Evolutionary conservation across 2,888 invertebrate genomes (phyloP), one percentile per base, ranked within the genome.

Genomic region (Tenthredo distinguenda): DNA sequence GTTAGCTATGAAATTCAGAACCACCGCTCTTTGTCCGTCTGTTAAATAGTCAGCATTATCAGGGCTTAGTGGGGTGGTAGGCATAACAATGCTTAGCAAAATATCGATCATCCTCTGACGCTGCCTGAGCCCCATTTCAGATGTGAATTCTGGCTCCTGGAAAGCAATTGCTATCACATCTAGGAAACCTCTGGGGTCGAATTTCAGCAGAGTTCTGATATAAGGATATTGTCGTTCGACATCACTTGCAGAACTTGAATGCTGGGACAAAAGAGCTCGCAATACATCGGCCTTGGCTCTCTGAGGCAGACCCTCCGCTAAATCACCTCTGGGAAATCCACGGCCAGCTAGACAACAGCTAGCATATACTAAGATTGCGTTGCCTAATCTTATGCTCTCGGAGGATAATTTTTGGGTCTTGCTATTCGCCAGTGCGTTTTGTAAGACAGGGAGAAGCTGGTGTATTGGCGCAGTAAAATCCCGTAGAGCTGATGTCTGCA

Each of bases 311-410:
- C 95, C 95, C 12, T 94, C 94, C 0, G 96, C 95, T 88, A 98
- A 96, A 89, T 96, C 95, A 0, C 98, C 98, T 65, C 94, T 94
- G 0, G 98, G 98, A 94, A 97, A 98, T 0, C 97, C 97, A 85
- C 97, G 94, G 0, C 98, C 98, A n/a, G 97, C 97, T 87, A 98
- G 94, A 91, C 98, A 98, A 88, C 98, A 97, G 87, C 97, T 97
- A 47, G 98, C 95, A 91, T 98, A 98, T 2, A 98, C 97, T 82
- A 98, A 94, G 88, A 98, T 94, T 87, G 97, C 97, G 91, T 98
- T 98, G 9, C 98, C 98, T 72, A 98, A 94, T 90, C 94, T 94
- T 88, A 93, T 92, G 34, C 87, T 87, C 9, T 88, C 86, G 0
- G 84, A 74, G 15, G 86, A 81, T 34, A 89, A 87, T 86, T 86